Percentiles rank a stretch among this genome's conserved stretches.
Evolutionary conservation across 92 coral and sea anemone genomes (phyloP).

Genomic region (Plumapathes pennacea): DNA sequence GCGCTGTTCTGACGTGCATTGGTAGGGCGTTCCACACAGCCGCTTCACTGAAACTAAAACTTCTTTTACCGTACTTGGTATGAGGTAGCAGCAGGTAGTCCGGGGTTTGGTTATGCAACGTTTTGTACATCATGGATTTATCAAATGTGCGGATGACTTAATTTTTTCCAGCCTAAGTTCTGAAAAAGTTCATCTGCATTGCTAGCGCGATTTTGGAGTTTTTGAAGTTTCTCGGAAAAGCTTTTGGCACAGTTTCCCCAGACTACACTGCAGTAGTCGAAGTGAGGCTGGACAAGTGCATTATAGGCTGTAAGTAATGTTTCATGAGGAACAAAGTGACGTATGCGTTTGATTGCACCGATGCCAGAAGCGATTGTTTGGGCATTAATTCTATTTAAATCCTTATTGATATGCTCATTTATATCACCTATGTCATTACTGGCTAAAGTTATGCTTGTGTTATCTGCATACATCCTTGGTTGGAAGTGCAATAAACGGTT

Average conservation of each 20-base stretch:
- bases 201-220: constrained; percentile 40
- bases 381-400: constrained; percentile 15
- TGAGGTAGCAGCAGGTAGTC: constrained; percentile 11
- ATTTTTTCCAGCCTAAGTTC: constrained; percentile 19
- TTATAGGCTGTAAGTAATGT: constrained; percentile 8
- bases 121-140: constrained; percentile 29
- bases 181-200: constrained; percentile 19
- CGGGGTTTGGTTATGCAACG: constrained; percentile 17
- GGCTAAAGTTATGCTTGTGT: constrained; percentile 22
- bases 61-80: constrained; percentile 9
- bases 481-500: constrained; percentile 15
- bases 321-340: constrained; percentile 16
- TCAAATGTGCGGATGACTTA: constrained; percentile 12
- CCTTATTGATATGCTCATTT: constrained; percentile 28
- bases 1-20: not conserved
- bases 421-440: constrained; percentile 9
- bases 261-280: constrained; percentile 34
- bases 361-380: constrained; percentile 27
- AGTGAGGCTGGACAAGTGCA: constrained; percentile 24
- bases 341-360: constrained; percentile 20
- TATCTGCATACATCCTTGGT: constrained; percentile 39
- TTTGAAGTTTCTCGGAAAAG: constrained; percentile 35
- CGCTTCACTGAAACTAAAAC: constrained; percentile 14
- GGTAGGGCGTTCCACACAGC: constrained; percentile 13
- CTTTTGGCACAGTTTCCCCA: constrained; percentile 45